Base-by-base conservation (phyloP, 2,113 vertebrate genomes). In the Haplotaxodon microlepis region DNA sequence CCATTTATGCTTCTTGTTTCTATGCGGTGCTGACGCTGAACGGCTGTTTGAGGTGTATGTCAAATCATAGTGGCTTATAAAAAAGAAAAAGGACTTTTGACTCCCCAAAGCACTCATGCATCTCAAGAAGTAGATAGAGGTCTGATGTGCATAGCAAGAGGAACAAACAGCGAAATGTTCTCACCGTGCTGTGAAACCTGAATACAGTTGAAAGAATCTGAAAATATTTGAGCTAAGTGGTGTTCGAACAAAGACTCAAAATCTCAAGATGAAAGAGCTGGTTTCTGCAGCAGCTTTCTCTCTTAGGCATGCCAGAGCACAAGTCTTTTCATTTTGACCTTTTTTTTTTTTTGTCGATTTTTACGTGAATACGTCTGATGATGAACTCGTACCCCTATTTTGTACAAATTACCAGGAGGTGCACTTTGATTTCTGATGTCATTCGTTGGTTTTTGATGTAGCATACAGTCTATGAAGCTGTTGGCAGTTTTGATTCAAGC, bases 221-320 rank as follows among this genome's bases (percentile, higher is more conserved):
- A 85, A 87, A 90, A 84, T 87, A 24, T 56, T 86, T 90, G 78
- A 79, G 63, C 79, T 83, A 89, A 86, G 81, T 91, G 78, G 40
- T 82, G 69, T 92, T 85, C 27, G 11, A 82, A 86, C 84, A 86
- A 90, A 92, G 90, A 92, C 92, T 92, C 90, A 84, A 90, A 93
- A 93, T 96, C 96, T 96, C 96, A 94, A 94, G 96, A 96, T 97
- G 96, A 97, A 97, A 97, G 97, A 97, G 97, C 97, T 97, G 96
- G 97, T 97, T 97, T 97, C 96, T 96, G 81, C 94, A 86, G 94
- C 96, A 96, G 96, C 95, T 95, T 94, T 96, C 95, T 96, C 96
- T 96, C 95, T 93, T 92, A 95, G 96, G 96, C 96, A 97, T 97
- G 96, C 96, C 95, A 96, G 95, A 96, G 95, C 96, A 96, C 95